These are phyloP conservation scores for Drosophila merina DNA, from an alignment of 2,888 invertebrate genomes.

Conservation along the genomic window DNA sequence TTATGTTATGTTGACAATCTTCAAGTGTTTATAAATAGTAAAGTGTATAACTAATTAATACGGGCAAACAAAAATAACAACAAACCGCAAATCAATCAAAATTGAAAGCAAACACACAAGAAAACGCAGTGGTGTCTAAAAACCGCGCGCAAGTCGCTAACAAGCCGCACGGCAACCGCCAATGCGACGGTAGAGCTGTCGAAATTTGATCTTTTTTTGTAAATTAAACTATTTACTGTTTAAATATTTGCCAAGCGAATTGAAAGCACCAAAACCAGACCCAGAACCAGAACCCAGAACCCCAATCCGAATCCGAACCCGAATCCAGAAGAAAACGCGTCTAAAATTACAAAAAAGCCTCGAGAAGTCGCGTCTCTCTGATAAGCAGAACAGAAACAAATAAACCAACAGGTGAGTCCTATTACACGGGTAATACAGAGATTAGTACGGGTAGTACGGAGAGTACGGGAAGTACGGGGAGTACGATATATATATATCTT, in stretches of 20 bases:
- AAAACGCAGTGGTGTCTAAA: conserved; percentile 15
- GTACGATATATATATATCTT: neutral
- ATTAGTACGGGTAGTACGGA: neutral
- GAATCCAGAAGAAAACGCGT: conserved; percentile 14
- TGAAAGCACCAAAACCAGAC: neutral
- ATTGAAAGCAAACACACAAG: conserved; percentile 5
- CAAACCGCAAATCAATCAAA: conserved; percentile 78
- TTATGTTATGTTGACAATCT: neutral
- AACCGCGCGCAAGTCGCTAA: conserved; percentile 36
- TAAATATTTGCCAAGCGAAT: conserved; percentile 38
- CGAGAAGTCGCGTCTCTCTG: conserved; percentile 50
- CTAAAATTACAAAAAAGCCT: conserved; percentile 64
- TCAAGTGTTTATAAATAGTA: neutral
- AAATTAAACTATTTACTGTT: conserved; percentile 48
- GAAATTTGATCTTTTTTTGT: conserved; percentile 56
- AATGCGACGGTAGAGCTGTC: conserved; percentile 15
- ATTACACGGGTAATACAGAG: neutral
- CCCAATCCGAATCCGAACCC: neutral
- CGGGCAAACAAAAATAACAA: conserved; percentile 27
- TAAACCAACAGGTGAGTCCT: conserved; percentile 57
- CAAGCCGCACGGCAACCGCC: conserved; percentile 13
- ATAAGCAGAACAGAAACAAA: conserved; percentile 45
- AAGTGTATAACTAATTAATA: neutral
- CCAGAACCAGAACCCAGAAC: neutral
- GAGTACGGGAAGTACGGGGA: neutral